These are phyloP conservation scores for Flabesymbios commensalis DNA, from an alignment of 2,888 invertebrate genomes.

Conservation along the genomic window DNA sequence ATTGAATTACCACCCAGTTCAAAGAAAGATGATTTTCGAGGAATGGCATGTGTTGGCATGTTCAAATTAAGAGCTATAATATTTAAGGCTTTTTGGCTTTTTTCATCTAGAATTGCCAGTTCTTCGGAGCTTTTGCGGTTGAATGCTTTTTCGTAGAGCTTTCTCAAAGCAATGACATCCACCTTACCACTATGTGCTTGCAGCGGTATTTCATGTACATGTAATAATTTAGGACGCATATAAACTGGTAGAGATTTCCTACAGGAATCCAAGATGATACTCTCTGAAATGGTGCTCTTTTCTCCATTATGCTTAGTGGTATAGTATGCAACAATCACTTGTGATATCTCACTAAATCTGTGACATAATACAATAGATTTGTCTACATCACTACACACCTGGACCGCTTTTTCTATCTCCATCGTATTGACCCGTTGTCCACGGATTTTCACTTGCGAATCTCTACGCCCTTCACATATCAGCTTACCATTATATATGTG, in stretches of 20 bases:
- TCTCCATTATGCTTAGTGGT: slow-evolving; percentile 1
- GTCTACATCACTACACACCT: slow-evolving; percentile 66
- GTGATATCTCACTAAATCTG: slow-evolving; percentile 59
- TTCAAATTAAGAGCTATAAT: slow-evolving; percentile 26
- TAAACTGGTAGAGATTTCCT: slow-evolving; percentile 69
- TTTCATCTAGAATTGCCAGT: slow-evolving; percentile 20
- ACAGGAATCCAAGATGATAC: slow-evolving; percentile 11
- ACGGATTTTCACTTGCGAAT: slow-evolving; percentile 27
- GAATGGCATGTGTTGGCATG: slow-evolving; percentile 16
- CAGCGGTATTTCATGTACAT: slow-evolving; percentile 74
- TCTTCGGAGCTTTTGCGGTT: slow-evolving; percentile 23
- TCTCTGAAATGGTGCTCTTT: neutral
- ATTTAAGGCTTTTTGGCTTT: slow-evolving; percentile 21
- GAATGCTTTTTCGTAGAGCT: slow-evolving; percentile 19
- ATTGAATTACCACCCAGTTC: slow-evolving; percentile 46
- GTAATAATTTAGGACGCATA: slow-evolving; percentile 70
- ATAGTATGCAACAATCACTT: slow-evolving; percentile 27
- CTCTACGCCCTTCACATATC: slow-evolving; percentile 71
- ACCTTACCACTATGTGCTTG: slow-evolving; percentile 82
- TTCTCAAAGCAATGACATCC: slow-evolving; percentile 73
- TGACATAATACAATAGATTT: slow-evolving; percentile 81
- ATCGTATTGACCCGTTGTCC: slow-evolving; percentile 73
- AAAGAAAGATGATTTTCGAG: slow-evolving; percentile 38
- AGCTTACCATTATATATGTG: slow-evolving; percentile 72
- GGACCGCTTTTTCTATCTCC: slow-evolving; percentile 70